Percentiles rank a stretch among this genome's conserved stretches.
Conservation (phyloP, 2,797 vertebrate species). For the Acanthornis magna region DNA sequence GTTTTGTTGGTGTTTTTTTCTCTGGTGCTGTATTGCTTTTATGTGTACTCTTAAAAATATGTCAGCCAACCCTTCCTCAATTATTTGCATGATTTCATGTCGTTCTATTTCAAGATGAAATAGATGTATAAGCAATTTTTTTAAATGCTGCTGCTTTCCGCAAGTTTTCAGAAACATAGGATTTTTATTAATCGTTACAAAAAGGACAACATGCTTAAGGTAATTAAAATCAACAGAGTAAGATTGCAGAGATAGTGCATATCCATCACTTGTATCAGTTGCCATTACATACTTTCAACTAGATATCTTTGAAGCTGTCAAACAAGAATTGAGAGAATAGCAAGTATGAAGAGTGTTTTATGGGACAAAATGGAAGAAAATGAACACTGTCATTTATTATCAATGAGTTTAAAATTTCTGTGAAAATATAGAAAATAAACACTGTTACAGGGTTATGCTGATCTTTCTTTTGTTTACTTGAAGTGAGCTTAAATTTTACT, state of each 20-base stretch:
- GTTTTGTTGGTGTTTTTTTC: neutral
- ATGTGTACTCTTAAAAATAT: neutral
- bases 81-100: neutral
- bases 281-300: neutral
- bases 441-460: neutral
- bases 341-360: neutral
- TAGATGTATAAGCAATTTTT: neutral
- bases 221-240: neutral
- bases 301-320: neutral
- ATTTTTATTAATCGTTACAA: neutral
- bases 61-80: neutral
- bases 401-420: neutral
- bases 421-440: neutral
- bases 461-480: slow-evolving; percentile 7
- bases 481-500: neutral
- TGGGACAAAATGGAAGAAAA: neutral
- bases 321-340: neutral
- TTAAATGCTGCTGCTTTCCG: neutral
- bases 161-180: neutral
- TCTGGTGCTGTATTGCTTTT: neutral
- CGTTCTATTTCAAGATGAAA: neutral
- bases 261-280: neutral
- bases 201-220: neutral
- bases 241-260: neutral
- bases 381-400: neutral